Evolutionary conservation across 2,888 invertebrate genomes (phyloP).

Genomic region (Hylaea fasciaria): DNA sequence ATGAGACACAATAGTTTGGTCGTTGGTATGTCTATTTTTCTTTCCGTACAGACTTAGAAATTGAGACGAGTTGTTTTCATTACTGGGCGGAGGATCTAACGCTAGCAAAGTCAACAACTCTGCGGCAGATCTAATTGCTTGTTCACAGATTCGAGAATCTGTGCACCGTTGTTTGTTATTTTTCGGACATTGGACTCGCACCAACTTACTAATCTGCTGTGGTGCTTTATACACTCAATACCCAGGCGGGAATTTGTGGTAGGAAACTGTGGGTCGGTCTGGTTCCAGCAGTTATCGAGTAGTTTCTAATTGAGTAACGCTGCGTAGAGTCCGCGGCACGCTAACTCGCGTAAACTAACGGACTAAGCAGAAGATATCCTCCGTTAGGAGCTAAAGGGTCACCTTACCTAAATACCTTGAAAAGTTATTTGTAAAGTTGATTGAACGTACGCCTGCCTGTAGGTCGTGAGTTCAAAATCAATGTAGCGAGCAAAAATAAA

Average conservation of each 20-base stretch:
- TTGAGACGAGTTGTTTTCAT: slow-evolving; percentile 6
- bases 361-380: not conserved
- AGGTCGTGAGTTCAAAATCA: no score
- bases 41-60: not conserved
- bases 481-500: no score
- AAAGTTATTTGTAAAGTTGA: no score
- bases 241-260: not conserved
- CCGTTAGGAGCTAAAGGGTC: not conserved
- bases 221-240: not conserved
- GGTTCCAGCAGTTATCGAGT: slow-evolving; percentile 17
- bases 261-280: not conserved
- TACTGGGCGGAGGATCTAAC: not conserved
- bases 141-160: slow-evolving; percentile 12
- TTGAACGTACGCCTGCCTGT: no score
- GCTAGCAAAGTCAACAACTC: slow-evolving; percentile 9
- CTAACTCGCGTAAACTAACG: slow-evolving; percentile 22
- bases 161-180: slow-evolving; percentile 1
- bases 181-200: slow-evolving; percentile 2
- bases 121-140: slow-evolving; percentile 22
- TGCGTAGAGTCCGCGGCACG: not conserved
- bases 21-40: no score
- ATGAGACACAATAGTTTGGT: not conserved
- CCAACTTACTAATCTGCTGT: slow-evolving; percentile 8
- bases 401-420: no score
- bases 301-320: slow-evolving; percentile 26